A percentile compares a stretch with the other conserved stretches of the same genome.
Conservation (phyloP, 1,140 invertebrate species). For the Drosophila rufa region DNA sequence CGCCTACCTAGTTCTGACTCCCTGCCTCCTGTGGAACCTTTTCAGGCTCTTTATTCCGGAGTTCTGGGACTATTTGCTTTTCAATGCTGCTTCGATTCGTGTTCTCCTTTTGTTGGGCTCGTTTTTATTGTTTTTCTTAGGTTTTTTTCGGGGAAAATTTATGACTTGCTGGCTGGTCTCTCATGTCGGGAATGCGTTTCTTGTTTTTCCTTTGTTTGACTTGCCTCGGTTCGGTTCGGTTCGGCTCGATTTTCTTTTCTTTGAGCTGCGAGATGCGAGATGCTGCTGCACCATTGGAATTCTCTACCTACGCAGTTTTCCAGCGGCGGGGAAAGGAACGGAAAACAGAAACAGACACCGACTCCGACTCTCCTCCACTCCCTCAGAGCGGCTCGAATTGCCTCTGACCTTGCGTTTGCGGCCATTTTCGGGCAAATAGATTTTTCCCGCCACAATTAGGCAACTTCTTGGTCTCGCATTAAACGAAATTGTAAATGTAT, state of each 20-base stretch:
- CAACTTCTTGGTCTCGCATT: constrained; percentile 42
- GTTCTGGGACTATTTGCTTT: constrained; percentile 77
- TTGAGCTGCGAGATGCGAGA: constrained; percentile 33
- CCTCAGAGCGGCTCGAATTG: constrained; percentile 69
- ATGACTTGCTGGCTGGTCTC: constrained; percentile 73
- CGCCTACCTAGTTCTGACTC: constrained; percentile 47
- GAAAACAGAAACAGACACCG: constrained; percentile 20
- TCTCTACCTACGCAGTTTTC: constrained; percentile 54
- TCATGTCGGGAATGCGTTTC: constrained; percentile 75
- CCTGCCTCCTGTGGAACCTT: constrained; percentile 45
- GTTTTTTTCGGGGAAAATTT: constrained; percentile 70
- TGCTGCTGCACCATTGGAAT: constrained; percentile 45
- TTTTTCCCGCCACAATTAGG: constrained; percentile 74
- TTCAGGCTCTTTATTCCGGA: constrained; percentile 39
- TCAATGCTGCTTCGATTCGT: constrained; percentile 60
- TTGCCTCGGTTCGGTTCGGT: constrained; percentile 15
- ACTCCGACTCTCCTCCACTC: constrained; percentile 54
- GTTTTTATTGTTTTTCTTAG: constrained; percentile 49
- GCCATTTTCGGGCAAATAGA: constrained; percentile 56
- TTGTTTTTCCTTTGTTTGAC: constrained; percentile 64
- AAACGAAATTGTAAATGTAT: constrained; percentile 66
- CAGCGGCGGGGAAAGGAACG: constrained; percentile 19
- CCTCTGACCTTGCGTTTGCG: constrained; percentile 74
- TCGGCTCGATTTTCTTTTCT: constrained; percentile 43
- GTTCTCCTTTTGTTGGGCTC: constrained; percentile 50